These are phyloP conservation scores for Stenodema calcarata DNA, from an alignment of 2,888 invertebrate species.

Conservation along the genomic window DNA sequence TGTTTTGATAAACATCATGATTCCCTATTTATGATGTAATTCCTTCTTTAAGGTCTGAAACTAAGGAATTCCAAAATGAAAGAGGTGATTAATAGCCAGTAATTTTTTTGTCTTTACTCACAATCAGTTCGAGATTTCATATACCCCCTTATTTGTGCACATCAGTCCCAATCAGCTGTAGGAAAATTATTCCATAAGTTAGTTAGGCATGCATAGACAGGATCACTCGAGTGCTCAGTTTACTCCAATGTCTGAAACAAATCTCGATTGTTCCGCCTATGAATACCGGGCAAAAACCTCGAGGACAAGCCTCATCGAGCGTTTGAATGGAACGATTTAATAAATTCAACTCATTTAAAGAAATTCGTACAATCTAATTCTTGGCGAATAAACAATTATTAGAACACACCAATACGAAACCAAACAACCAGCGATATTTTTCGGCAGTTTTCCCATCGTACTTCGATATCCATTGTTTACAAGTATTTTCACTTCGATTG, in stretches of 20 bases:
- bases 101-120: background rate
- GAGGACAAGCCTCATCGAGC: no score
- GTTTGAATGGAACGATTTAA: no score
- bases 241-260: no score
- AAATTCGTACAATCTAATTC: background rate
- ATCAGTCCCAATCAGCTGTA: background rate
- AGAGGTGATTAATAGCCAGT: background rate
- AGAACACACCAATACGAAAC: background rate
- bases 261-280: no score
- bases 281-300: no score
- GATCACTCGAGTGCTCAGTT: no score
- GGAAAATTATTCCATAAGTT: no score
- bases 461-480: background rate
- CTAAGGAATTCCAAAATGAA: no score
- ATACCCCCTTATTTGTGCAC: background rate
- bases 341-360: background rate
- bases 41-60: background rate
- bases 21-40: background rate
- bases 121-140: background rate
- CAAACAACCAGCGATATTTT: background rate
- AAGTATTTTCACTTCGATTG: background rate
- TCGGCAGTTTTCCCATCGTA: background rate
- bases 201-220: no score
- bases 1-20: constrained; percentile 1
- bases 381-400: background rate